These are phyloP conservation scores for Sminthurides aquaticus DNA, from an alignment of 2,888 invertebrate genomes.

Conservation along the genomic window DNA sequence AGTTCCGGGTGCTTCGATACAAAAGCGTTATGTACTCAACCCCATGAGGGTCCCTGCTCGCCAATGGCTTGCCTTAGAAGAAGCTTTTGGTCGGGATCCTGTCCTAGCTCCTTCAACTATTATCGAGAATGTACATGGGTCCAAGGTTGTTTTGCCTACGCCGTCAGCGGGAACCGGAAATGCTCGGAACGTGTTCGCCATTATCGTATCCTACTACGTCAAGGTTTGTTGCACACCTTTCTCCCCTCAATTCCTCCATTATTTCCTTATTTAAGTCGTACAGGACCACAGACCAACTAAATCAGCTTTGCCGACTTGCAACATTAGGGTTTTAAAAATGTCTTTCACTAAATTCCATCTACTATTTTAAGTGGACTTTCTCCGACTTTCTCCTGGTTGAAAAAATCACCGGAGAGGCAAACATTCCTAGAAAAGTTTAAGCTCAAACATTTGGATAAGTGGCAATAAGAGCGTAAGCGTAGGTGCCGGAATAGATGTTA, in stretches of 20 bases:
- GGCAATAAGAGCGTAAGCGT: no score
- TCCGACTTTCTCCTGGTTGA: no score
- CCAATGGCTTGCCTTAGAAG: slow-evolving; percentile 42
- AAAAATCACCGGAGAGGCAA: no score
- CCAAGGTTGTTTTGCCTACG: slow-evolving; percentile 23
- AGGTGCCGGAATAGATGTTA: no score
- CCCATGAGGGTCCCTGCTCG: slow-evolving; percentile 40
- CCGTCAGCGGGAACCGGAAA: slow-evolving; percentile 27
- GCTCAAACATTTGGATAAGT: no score
- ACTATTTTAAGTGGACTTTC: no score
- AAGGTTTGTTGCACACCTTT: slow-evolving; percentile 58
- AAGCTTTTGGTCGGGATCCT: slow-evolving; percentile 51
- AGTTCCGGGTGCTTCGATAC: slow-evolving; percentile 41
- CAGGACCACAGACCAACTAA: no score
- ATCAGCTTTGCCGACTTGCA: no score
- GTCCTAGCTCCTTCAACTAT: slow-evolving; percentile 41
- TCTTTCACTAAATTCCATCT: no score
- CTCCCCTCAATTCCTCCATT: not conserved
- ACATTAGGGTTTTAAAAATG: no score
- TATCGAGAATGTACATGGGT: slow-evolving; percentile 29
- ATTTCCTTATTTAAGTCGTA: not conserved
- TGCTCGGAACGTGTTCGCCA: slow-evolving; percentile 68
- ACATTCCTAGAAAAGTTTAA: no score
- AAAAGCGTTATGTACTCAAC: slow-evolving; percentile 37
- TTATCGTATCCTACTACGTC: slow-evolving; percentile 84